Base-by-base conservation (phyloP, 2,113 vertebrate genomes). In the Paralichthys olivaceus region DNA sequence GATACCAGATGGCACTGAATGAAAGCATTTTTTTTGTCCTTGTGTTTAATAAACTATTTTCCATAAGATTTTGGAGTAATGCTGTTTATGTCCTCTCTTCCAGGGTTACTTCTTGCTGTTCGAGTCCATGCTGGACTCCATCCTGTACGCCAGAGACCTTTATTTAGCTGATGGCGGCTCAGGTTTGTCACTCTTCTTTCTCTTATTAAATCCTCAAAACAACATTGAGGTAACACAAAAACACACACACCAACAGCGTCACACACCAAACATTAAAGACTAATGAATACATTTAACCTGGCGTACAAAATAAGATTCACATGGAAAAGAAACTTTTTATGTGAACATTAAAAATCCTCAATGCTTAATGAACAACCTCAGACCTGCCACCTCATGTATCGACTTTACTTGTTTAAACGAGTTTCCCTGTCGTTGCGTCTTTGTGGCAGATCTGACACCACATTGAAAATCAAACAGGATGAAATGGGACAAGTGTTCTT, bases 71-170 rank as follows among this genome's bases (percentile, higher is more conserved):
- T 66, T n/a, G n/a, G 2, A 8, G 19, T 47, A n/a, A 7, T 76
- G 34, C 71, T 69, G 22, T 75, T 4, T 47, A 0, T 63, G 63
- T 84, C 11, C 2, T 83, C 47, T 77, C 4, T 67, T 47, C 15
- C 91, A 99, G 98, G 98, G 98, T 4, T 99, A 99, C 93, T 98
- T 99, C 90, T 93, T 98, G 84, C 95, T 99, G 70, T 99, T 98
- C 73, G 97, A 99, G 83, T 97, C 98, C 25, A 98, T 99, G 98
- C 84, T 99, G 94, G 97, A 99, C 92, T 99, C 97, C 22, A 95
- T 99, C 79, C 94, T 99, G 84, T 95, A 95, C 57, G 97, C 98
- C 76, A 96, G 96, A 90, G 95, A 96, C 86, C 94, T 90, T 73
- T 98, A 96, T 91, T 94, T 98, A 92, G 88, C 90, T 78, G 94